These are phyloP conservation scores for Aurelia sp. DNA, from an alignment of 30 jellyfish, hydroid and myxozoan species.

Conservation along the genomic window DNA sequence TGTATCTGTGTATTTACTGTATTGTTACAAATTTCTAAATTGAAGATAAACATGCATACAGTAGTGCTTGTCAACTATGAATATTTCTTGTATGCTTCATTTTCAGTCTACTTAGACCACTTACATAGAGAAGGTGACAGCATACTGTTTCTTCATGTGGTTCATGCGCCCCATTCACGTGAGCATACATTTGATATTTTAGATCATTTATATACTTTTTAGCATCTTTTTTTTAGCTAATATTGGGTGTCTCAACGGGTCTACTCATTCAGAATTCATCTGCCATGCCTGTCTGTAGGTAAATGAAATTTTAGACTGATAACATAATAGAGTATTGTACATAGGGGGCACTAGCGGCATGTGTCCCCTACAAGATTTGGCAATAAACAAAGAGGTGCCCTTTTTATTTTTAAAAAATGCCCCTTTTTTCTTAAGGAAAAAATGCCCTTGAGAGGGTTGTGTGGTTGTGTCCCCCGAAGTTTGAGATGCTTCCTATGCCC, in stretches of 20 bases:
- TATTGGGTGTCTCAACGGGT: too few relatives aligned
- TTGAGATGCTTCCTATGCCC: too few relatives aligned
- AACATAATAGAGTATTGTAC: too few relatives aligned
- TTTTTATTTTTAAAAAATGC: too few relatives aligned
- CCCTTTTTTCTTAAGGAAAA: too few relatives aligned
- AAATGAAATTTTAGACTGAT: not conserved
- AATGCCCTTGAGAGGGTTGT: too few relatives aligned
- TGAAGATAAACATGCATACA: not conserved
- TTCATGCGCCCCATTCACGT: conserved; percentile 57
- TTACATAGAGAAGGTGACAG: conserved; percentile 44
- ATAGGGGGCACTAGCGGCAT: too few relatives aligned
- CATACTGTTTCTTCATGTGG: conserved; percentile 53
- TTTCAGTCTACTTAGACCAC: conserved; percentile 64
- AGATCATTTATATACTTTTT: not conserved
- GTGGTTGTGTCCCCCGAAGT: too few relatives aligned
- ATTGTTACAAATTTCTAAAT: too few relatives aligned
- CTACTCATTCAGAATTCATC: not conserved
- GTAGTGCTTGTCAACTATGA: not conserved
- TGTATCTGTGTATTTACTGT: too few relatives aligned
- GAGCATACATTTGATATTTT: not conserved
- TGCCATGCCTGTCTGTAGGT: not conserved
- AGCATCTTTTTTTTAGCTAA: not conserved
- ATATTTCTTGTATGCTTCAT: not conserved
- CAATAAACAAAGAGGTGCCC: too few relatives aligned
- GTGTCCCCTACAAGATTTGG: too few relatives aligned